phyloP scores from a whole-genome alignment of 2,797 vertebrate species.

The Neostethus bicornis region DNA sequence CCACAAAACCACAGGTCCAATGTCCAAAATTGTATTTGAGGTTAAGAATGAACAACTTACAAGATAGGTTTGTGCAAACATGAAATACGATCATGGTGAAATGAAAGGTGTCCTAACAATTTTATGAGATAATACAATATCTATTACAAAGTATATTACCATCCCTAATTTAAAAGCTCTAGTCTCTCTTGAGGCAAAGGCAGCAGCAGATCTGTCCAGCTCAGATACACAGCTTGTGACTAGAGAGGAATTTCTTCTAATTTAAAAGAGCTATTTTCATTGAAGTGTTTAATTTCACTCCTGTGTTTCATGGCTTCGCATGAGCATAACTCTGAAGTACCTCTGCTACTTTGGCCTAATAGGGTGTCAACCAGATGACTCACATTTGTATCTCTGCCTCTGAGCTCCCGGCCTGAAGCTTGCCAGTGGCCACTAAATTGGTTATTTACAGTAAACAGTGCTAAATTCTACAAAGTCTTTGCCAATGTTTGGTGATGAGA shows the following conservation, averaged over 20 bases:
- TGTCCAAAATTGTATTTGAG: no score
- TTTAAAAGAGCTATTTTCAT: slow-evolving; percentile 51
- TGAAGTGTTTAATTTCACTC: slow-evolving; percentile 36
- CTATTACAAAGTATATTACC: no score
- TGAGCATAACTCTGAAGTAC: slow-evolving; percentile 44
- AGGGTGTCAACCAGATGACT: slow-evolving; percentile 71
- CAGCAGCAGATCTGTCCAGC: slow-evolving; percentile 40
- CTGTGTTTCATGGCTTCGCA: slow-evolving; percentile 41
- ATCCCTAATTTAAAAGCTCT: no score
- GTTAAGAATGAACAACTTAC: no score
- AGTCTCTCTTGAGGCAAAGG: slow-evolving; percentile 37
- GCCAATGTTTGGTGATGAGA: slow-evolving; percentile 63
- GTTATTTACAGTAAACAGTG: slow-evolving; percentile 76
- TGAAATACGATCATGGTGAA: no score
- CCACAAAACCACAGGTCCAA: no score
- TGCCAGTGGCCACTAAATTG: slow-evolving; percentile 71
- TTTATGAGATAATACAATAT: no score
- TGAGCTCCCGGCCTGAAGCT: slow-evolving; percentile 60
- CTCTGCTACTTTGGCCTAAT: slow-evolving; percentile 54
- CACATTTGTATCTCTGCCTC: slow-evolving; percentile 65
- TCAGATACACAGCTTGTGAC: slow-evolving; percentile 43
- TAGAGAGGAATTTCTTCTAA: slow-evolving; percentile 40
- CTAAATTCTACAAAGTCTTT: slow-evolving; percentile 57
- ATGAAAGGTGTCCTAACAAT: no score
- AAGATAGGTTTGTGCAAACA: no score